These are phyloP conservation scores for Bubo scandiacus DNA, from an alignment of 2,113 vertebrate genomes.

Conservation along the genomic window DNA sequence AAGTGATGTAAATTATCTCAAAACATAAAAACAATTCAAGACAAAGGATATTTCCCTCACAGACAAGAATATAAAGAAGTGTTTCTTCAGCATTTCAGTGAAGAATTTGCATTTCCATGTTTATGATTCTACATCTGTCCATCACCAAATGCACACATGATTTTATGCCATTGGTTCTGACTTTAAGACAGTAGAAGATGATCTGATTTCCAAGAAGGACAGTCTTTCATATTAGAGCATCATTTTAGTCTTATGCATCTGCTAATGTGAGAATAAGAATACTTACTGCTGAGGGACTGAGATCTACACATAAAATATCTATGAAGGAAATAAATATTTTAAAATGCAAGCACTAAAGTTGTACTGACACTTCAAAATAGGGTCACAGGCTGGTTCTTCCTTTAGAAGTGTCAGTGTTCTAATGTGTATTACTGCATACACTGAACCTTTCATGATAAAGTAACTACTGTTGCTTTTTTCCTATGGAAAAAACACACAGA, in stretches of 20 bases:
- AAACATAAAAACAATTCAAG: background rate
- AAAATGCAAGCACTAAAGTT: constrained; percentile 64
- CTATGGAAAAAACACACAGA: background rate
- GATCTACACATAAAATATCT: constrained; percentile 70
- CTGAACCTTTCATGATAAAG: constrained; percentile 37
- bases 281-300: constrained; percentile 48
- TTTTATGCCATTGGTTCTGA: background rate
- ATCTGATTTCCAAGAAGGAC: background rate
- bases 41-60: background rate
- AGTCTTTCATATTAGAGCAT: constrained; percentile 27
- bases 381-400: constrained; percentile 64
- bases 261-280: constrained; percentile 66
- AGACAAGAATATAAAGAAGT: background rate
- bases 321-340: constrained; percentile 79
- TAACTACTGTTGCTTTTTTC: constrained; percentile 48
- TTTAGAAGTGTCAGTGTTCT: constrained; percentile 53
- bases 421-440: constrained; percentile 1
- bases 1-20: background rate
- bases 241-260: constrained; percentile 54
- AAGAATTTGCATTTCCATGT: background rate
- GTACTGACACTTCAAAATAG: constrained; percentile 67
- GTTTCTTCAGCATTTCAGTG: background rate
- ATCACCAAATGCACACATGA: background rate
- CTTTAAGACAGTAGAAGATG: background rate
- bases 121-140: background rate